phyloP scores from a whole-genome alignment of 2,888 invertebrate genomes.

The Dastarcus helophoroides region DNA sequence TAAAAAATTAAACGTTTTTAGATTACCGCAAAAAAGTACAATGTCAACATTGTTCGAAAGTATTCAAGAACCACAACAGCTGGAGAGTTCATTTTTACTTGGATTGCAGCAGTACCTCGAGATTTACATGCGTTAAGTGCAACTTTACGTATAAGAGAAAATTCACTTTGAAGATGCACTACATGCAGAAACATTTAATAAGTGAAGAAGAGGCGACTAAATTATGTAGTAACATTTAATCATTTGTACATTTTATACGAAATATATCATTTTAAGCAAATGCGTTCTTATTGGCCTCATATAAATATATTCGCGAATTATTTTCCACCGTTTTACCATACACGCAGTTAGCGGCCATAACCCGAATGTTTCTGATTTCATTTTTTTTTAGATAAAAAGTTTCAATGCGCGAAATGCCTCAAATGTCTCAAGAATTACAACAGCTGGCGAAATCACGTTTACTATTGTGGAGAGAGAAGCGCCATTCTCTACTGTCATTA shows the following conservation, averaged over 20 bases:
- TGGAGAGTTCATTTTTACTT: constrained; percentile 1
- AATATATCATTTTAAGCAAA: too few species aligned
- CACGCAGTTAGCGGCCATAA: too few species aligned
- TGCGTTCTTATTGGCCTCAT: too few species aligned
- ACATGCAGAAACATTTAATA: neutral
- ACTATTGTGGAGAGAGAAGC: constrained; percentile 8
- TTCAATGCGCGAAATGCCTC: constrained; percentile 13
- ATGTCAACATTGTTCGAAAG: constrained; percentile 2
- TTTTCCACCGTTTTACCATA: too few species aligned
- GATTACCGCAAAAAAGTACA: too few species aligned
- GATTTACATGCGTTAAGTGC: neutral
- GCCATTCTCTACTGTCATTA: constrained; percentile 7
- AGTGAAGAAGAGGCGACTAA: too few species aligned
- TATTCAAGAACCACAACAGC: constrained; percentile 5
- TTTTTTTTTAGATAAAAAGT: constrained; percentile 5
- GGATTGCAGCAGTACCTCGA: constrained; percentile 2
- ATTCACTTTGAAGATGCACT: neutral
- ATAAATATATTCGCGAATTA: too few species aligned
- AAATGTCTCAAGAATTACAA: constrained; percentile 14
- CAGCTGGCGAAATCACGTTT: constrained; percentile 6
- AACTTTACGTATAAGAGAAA: neutral
- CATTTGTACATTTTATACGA: too few species aligned
- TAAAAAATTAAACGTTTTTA: too few species aligned
- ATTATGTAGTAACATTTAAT: too few species aligned
- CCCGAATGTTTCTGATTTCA: too few species aligned